A percentile compares a stretch with the other conserved stretches of the same genome.
Conservation (phyloP, 1,140 invertebrate species). For the Drosophila paulistorum region DNA sequence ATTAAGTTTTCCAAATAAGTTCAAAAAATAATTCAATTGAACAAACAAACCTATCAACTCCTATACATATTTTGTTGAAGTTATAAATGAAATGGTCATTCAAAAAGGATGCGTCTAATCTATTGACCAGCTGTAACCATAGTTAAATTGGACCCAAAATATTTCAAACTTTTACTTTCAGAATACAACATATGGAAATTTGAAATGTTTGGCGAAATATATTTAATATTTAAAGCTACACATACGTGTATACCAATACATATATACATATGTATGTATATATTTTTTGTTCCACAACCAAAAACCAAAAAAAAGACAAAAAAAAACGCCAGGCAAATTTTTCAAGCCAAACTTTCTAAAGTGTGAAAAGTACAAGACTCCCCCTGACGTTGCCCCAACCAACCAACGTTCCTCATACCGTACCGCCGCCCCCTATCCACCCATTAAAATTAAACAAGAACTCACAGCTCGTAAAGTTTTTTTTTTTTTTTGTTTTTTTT, state of each 20-base stretch:
- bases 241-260: neutral
- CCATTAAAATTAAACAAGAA: slow-evolving; percentile 64
- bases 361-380: slow-evolving; percentile 43
- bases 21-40: too few relatives aligned
- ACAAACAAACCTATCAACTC: too few relatives aligned
- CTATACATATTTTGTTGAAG: too few relatives aligned
- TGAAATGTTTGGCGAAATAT: neutral
- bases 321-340: slow-evolving; percentile 41
- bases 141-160: neutral
- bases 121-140: too few relatives aligned
- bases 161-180: slow-evolving; percentile 1
- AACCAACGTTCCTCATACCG: neutral
- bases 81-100: too few relatives aligned
- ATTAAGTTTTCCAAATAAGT: too few relatives aligned
- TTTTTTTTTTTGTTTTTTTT: slow-evolving; percentile 7
- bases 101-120: too few relatives aligned
- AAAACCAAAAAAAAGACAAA: slow-evolving; percentile 14
- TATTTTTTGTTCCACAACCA: neutral
- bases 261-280: too few relatives aligned
- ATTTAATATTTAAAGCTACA: neutral
- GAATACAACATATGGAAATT: neutral
- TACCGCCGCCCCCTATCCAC: neutral
- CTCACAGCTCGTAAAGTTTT: slow-evolving; percentile 38
- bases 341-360: slow-evolving; percentile 68
- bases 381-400: neutral